Evolutionary conservation across 53 echinoderm and acorn worm species (phyloP).

Genomic region (Antedon mediterranea): DNA sequence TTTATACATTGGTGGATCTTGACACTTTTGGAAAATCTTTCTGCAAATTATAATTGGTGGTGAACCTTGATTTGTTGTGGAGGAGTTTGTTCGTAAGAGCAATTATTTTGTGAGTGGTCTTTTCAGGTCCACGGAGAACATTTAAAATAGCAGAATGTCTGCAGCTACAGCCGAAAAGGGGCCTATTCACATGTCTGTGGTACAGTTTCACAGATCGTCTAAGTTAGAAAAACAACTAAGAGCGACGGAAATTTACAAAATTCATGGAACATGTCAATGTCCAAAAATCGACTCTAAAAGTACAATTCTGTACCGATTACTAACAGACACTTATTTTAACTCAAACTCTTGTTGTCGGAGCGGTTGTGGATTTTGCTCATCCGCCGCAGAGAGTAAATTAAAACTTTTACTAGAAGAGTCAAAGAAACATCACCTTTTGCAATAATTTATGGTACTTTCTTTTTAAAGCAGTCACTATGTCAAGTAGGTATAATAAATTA

Average conservation of each 20-base stretch:
- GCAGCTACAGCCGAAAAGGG: background rate
- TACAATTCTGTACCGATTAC: slow-evolving; percentile 74
- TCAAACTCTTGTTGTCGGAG: slow-evolving; percentile 17
- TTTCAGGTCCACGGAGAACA: background rate
- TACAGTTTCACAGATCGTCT: background rate
- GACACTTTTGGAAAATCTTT: background rate
- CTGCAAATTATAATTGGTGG: background rate
- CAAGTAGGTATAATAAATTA: background rate
- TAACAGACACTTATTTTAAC: slow-evolving; percentile 55
- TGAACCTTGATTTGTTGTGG: background rate
- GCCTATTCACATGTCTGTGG: background rate
- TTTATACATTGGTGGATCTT: background rate
- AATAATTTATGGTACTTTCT: slow-evolving; percentile 18
- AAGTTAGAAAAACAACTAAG: slow-evolving; percentile 1
- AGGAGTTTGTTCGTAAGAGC: no score
- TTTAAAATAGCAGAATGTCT: background rate
- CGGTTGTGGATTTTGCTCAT: slow-evolving; percentile 4
- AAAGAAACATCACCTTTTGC: slow-evolving; percentile 64
- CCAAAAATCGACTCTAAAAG: slow-evolving; percentile 84
- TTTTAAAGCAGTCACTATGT: background rate
- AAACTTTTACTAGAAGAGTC: slow-evolving; percentile 79
- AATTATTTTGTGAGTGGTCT: no score
- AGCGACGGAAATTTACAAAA: background rate
- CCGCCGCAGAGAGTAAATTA: slow-evolving; percentile 59
- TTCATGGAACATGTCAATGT: slow-evolving; percentile 49